These are phyloP conservation scores for Babyrousa celebensis DNA, from an alignment of 2,797 vertebrate genomes.

Conservation along the genomic window DNA sequence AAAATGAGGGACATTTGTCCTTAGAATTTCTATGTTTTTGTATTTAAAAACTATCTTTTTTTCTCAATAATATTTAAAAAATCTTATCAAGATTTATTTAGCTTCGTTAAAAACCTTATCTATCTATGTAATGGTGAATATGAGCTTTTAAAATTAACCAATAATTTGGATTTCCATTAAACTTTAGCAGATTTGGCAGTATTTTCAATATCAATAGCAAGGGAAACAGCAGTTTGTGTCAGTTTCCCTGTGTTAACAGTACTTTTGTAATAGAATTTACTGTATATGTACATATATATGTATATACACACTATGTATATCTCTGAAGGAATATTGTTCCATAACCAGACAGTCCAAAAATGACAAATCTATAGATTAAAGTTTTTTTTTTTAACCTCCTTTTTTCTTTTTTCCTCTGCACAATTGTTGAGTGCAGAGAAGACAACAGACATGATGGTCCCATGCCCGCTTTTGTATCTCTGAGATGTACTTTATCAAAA, in stretches of 20 bases:
- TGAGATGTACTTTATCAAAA: constrained; percentile 21
- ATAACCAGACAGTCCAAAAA: neutral
- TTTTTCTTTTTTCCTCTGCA: neutral
- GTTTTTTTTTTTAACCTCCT: neutral
- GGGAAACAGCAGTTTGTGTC: neutral
- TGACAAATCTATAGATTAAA: neutral
- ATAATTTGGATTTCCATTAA: constrained; percentile 44
- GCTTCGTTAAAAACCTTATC: constrained; percentile 31
- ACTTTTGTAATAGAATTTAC: neutral
- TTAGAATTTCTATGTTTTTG: constrained; percentile 39
- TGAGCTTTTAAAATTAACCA: neutral
- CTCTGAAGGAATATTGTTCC: neutral
- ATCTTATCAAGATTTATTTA: constrained; percentile 1
- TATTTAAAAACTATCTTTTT: constrained; percentile 49
- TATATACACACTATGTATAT: neutral
- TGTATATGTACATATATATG: neutral
- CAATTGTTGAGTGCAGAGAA: neutral
- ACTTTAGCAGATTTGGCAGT: constrained; percentile 14
- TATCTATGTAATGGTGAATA: constrained; percentile 31
- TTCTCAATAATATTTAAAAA: neutral
- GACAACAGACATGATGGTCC: neutral
- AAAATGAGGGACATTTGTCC: neutral
- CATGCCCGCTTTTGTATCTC: neutral
- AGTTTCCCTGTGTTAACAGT: neutral
- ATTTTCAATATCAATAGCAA: neutral